phyloP scores from a whole-genome alignment of 92 coral and sea anemone genomes.

The Palythoa grandis region DNA sequence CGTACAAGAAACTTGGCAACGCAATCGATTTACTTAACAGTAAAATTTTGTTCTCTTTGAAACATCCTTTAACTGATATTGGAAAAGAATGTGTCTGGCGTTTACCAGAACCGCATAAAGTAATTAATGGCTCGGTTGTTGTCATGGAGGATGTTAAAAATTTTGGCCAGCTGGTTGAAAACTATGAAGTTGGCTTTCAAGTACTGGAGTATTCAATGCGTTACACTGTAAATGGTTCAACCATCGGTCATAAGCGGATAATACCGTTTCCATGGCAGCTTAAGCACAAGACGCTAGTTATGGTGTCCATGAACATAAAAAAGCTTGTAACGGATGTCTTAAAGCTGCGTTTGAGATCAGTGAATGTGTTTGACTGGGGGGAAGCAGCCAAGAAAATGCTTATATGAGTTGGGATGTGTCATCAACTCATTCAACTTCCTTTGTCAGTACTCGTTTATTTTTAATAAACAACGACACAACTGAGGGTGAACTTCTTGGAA shows the following conservation, averaged over 20 bases:
- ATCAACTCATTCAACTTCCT: neutral
- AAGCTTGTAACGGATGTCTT: slow-evolving; percentile 53
- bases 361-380: slow-evolving; percentile 73
- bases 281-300: slow-evolving; percentile 30
- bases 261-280: slow-evolving; percentile 71
- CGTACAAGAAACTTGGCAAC: slow-evolving; percentile 64
- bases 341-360: slow-evolving; percentile 49
- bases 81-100: slow-evolving; percentile 39
- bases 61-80: slow-evolving; percentile 45
- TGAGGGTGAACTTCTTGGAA: no score
- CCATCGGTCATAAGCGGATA: slow-evolving; percentile 84
- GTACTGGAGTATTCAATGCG: slow-evolving; percentile 39
- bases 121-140: slow-evolving; percentile 67
- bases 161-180: slow-evolving; percentile 63
- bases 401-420: neutral
- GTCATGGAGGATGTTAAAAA: slow-evolving; percentile 71
- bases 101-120: slow-evolving; percentile 11
- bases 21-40: slow-evolving; percentile 66
- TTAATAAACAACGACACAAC: no score
- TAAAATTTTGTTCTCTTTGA: slow-evolving; percentile 37
- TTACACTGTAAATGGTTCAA: slow-evolving; percentile 45
- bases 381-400: slow-evolving; percentile 54
- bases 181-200: slow-evolving; percentile 45
- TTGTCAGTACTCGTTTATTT: no score
- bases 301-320: slow-evolving; percentile 54